Evolutionary conservation across 2,113 vertebrate species (phyloP).

Genomic region (Terrapene triunguis): DNA sequence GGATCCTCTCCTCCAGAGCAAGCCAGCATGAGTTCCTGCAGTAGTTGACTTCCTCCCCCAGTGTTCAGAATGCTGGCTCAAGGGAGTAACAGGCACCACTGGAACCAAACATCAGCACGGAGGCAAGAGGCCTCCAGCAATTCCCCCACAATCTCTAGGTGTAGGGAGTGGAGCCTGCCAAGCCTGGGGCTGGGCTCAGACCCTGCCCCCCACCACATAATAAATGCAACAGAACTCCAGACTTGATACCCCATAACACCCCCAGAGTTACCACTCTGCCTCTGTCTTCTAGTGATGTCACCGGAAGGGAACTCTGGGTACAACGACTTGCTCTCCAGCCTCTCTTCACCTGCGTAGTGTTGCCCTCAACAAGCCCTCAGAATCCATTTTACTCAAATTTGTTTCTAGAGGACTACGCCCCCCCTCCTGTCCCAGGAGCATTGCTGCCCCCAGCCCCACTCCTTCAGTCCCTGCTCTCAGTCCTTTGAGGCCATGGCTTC

Average conservation of each 20-base stretch:
- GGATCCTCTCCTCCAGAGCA: background rate
- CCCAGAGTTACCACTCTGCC: background rate
- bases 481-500: background rate
- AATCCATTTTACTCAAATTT: background rate
- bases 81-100: background rate
- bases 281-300: background rate
- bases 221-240: background rate
- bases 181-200: background rate
- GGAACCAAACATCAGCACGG: background rate
- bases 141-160: background rate
- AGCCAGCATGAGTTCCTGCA: background rate
- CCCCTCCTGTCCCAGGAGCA: background rate
- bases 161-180: background rate
- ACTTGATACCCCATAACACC: background rate
- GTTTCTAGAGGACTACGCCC: background rate
- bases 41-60: background rate
- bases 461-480: background rate
- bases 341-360: background rate
- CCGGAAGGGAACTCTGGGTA: background rate
- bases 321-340: background rate
- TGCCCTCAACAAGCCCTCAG: background rate
- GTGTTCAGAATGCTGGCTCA: background rate
- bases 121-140: background rate
- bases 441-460: too few relatives aligned
- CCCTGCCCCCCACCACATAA: background rate